These are phyloP conservation scores for Turritopsis dohrnii DNA, from an alignment of 30 jellyfish, hydroid and myxozoan species.

Conservation along the genomic window DNA sequence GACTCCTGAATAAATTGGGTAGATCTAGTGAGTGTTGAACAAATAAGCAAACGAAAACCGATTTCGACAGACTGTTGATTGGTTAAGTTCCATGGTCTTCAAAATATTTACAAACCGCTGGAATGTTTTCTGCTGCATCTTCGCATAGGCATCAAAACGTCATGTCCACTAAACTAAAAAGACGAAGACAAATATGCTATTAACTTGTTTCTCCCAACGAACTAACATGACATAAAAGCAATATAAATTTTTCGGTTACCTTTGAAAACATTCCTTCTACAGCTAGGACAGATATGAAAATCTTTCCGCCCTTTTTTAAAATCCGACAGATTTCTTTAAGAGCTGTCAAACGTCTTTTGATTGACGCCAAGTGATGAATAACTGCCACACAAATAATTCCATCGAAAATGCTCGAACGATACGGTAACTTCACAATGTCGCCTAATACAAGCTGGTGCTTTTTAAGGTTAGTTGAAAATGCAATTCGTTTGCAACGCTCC, in stretches of 20 bases:
- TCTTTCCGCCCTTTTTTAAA: slow-evolving; percentile 6
- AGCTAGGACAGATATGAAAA: neutral
- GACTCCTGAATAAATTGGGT: no score
- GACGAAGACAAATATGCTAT: neutral
- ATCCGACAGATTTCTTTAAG: neutral
- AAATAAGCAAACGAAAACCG: no score
- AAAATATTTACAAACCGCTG: neutral
- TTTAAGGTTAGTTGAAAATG: neutral
- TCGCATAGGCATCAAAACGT: slow-evolving; percentile 4
- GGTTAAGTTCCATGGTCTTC: no score
- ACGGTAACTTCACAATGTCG: slow-evolving; percentile 4
- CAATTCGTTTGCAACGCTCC: neutral
- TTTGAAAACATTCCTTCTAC: neutral
- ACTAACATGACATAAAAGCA: neutral
- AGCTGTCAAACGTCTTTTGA: neutral
- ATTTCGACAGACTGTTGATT: no score
- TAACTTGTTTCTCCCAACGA: neutral
- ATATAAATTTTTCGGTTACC: no score
- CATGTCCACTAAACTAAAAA: slow-evolving; percentile 14
- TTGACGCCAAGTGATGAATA: slow-evolving; percentile 1
- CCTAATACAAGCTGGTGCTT: neutral
- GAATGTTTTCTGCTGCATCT: neutral
- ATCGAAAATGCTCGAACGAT: slow-evolving; percentile 2
- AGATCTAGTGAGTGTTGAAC: no score
- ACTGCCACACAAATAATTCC: slow-evolving; percentile 14